Evolutionary conservation across 2,888 invertebrate species (phyloP), one percentile per base, ranked within the genome.

Genomic region (Chrysodeixis includens): DNA sequence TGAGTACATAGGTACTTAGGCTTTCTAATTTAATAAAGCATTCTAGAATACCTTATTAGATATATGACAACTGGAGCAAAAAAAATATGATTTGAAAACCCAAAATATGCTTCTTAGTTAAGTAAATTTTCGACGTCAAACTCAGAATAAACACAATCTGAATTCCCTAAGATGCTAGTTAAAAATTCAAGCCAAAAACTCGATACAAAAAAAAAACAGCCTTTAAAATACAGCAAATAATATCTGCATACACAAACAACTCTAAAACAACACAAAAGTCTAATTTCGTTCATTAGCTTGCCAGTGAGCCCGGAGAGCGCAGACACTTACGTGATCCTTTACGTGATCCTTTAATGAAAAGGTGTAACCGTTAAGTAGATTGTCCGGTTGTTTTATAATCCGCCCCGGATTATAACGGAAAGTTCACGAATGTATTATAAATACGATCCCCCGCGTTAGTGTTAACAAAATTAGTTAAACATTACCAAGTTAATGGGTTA

Each of bases 291-390:
- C 0, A 30, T 52, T 53, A 60, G 30, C 30, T 8, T n/a, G 26
- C 55, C 44, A 44, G 26, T 26, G 44, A 1, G 6, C 56, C 55
- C 30, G 40, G 44, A 1, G 6, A 58, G 55, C 30, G 40, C 32
- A 57, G 20, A 40, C 46, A 52, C 44, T 64, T 26, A 26, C 6
- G 6, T 26, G 26, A n/a, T n/a, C 30, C 65, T 72, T 46, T 53
- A 64, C 57, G 49, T 62, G 67, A 71, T 69, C 75, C 78, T 56
- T 55, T 64, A 78, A 82, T 73, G 66, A 71, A 71, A 80, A 78
- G 83, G 83, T 82, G 79, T 83, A 69, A 75, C 68, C 71, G 71
- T 83, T 83, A 78, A 83, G 76, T 76, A 81, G 76, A 83, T 81
- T 78, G 72, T 26, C 60, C 68, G 63, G 62, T 71, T 76, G 71